Evolutionary conservation across 2,888 invertebrate species (phyloP).

Genomic region (Sipunculus nudus): DNA sequence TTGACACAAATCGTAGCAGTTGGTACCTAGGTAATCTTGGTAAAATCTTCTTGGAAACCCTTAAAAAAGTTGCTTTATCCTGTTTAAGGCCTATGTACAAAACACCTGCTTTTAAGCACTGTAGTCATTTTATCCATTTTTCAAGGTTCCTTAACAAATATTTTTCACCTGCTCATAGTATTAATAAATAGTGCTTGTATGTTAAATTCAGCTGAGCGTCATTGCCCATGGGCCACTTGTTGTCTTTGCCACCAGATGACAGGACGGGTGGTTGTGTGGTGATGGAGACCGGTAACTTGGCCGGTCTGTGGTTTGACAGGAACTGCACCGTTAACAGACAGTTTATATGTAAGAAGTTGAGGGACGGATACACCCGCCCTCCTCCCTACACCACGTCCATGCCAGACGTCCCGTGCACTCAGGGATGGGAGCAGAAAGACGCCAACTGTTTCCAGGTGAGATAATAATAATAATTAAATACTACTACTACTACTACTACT

Average conservation of each 20-base stretch:
- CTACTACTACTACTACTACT: too few species aligned
- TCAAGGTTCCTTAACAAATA: too few species aligned
- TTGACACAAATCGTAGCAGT: too few species aligned
- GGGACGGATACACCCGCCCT: slow-evolving; percentile 33
- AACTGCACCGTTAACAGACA: slow-evolving; percentile 33
- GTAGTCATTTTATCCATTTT: too few species aligned
- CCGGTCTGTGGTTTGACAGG: slow-evolving; percentile 48
- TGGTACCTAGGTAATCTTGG: too few species aligned
- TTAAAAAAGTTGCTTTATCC: too few species aligned
- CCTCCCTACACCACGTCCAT: slow-evolving; percentile 22
- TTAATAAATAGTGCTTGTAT: not conserved
- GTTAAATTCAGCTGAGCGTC: not conserved
- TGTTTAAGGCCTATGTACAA: too few species aligned
- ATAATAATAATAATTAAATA: too few species aligned
- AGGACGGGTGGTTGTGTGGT: slow-evolving; percentile 40
- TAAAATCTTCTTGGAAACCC: too few species aligned
- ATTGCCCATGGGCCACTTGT: not conserved
- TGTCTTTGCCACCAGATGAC: slow-evolving; percentile 18
- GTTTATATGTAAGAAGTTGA: slow-evolving; percentile 46
- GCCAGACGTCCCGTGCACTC: slow-evolving; percentile 34
- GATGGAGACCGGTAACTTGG: slow-evolving; percentile 38
- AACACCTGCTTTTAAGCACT: too few species aligned
- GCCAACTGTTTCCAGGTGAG: slow-evolving; percentile 46
- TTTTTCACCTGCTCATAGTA: too few species aligned
- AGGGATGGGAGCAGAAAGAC: slow-evolving; percentile 39